phyloP scores from a whole-genome alignment of 2,113 vertebrate genomes.

The Oryzias woworae region DNA sequence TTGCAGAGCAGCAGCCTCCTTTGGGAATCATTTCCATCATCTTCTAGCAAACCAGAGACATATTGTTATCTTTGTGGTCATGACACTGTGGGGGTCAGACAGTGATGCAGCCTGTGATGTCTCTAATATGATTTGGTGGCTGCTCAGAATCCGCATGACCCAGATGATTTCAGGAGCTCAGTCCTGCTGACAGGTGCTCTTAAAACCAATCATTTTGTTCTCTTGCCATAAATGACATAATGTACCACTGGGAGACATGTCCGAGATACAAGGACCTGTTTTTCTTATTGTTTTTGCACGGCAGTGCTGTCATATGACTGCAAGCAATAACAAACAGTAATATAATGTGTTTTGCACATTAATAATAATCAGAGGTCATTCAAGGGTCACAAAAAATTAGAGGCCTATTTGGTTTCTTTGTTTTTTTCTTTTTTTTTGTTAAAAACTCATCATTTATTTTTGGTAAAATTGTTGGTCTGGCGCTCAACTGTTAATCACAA shows the following conservation, averaged over 20 bases:
- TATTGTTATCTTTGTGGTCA: slow-evolving; percentile 45
- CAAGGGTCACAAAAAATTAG: background rate
- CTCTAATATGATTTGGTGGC: slow-evolving; percentile 27
- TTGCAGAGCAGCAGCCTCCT: slow-evolving; percentile 13
- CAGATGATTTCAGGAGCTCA: slow-evolving; percentile 22
- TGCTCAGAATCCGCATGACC: slow-evolving; percentile 17
- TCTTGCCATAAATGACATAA: slow-evolving; percentile 8
- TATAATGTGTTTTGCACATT: background rate
- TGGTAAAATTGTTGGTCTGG: no score
- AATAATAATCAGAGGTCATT: background rate
- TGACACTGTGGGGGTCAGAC: slow-evolving; percentile 24
- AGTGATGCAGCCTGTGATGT: slow-evolving; percentile 25
- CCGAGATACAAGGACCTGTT: background rate
- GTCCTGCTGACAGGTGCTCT: slow-evolving; percentile 2
- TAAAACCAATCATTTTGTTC: slow-evolving; percentile 14
- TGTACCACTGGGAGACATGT: slow-evolving; percentile 10
- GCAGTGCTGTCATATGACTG: background rate
- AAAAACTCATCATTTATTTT: no score
- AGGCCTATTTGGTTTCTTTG: no score
- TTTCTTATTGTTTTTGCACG: background rate
- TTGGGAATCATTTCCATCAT: slow-evolving; percentile 36
- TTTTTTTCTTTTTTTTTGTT: no score
- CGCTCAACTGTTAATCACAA: no score
- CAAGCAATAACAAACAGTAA: background rate
- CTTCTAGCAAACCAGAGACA: slow-evolving; percentile 28